Evolutionary conservation across 2,113 vertebrate genomes (phyloP), one percentile per base, ranked within the genome.

Genomic region (Vidua chalybeata): DNA sequence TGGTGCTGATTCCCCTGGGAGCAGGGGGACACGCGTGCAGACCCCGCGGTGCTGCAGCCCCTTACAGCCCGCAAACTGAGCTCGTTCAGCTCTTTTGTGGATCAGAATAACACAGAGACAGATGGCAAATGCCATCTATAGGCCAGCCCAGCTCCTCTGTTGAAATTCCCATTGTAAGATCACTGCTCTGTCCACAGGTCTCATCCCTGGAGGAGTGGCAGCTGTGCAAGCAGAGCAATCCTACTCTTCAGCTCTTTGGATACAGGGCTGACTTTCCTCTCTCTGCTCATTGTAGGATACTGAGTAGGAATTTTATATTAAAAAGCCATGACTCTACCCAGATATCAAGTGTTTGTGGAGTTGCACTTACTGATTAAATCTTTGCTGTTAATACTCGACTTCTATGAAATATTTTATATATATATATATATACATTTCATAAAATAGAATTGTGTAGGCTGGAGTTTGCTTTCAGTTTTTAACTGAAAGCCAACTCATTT

Each of bases 21-120:
- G 49, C 5, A 9, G 30, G 9, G 15, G 18, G 6, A 51, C 41
- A 45, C 0, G 0, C 6, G 11, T 31, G 22, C 59, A 15, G 33
- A 18, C 4, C 6, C n/a, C 15, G 64, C 5, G 0, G 21, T 20
- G 21, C 64, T 16, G 24, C 14, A 3, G 13, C 22, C 28, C 15
- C 37, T 41, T 27, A 11, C 66, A 51, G 27, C 28, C 45, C 24
- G 5, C 55, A 14, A 15, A 37, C 54, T 5, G 31, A 3, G 41
- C 75, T 37, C 7, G 13, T 33, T 69, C 35, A 22, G 15, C 41
- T 46, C 48, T 55, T 23, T 17, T 3, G 33, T 26, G 46, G 24
- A 43, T 23, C 26, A 21, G 15, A 43, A 26, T 6, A 61, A 64
- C 20, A n/a, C 5, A 39, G 20, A 69, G 15, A 13, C 11, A 0